A percentile compares a stretch with the other conserved stretches of the same genome.
These are phyloP conservation scores for human DNA, from an alignment of 2,113 vertebrate species.

Conservation along the genomic window GRCh38 chr3:152441501-152442000, in stretches of 20 bases:
- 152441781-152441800: neutral
- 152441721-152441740: neutral
- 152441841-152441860: too few species aligned
- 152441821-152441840: too few species aligned
- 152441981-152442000: too few species aligned
- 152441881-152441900: too few species aligned
- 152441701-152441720: neutral
- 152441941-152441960: too few species aligned
- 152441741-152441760: neutral
- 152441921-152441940: too few species aligned
- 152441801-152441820: too few species aligned
- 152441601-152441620: neutral
- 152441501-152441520: neutral
- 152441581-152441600: neutral
- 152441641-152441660: neutral
- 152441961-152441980: too few species aligned
- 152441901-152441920: too few species aligned
- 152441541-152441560: neutral
- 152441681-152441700: neutral
- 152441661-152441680: neutral
- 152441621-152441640: neutral
- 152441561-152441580: neutral
- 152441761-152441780: constrained; percentile 21
- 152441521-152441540: constrained; percentile 3
- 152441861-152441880: too few species aligned